Evolutionary conservation across 1,140 invertebrate species (phyloP), one percentile per base, ranked within the genome.

Genomic region (Xylocopa sonorina): DNA sequence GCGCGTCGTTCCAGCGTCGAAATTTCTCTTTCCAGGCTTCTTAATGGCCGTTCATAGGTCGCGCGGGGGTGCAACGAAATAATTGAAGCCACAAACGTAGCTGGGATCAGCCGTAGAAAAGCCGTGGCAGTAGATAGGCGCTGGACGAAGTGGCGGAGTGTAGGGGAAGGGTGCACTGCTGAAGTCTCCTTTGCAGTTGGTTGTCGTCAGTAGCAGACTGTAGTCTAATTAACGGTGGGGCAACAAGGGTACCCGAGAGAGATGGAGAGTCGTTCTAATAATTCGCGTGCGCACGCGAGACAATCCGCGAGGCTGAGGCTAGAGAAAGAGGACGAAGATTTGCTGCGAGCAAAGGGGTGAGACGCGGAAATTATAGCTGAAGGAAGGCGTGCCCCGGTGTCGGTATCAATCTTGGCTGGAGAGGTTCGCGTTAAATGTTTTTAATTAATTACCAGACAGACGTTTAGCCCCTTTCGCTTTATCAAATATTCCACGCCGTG

Each of bases 171-270:
- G 75, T 16, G 32, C 64, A 79, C 41, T 55, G 48, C 32, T 79
- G 75, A 85, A 84, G 82, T 87, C 89, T 89, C 85, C 87, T 89
- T 89, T 88, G 78, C 89, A 89, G 88, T 87, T 87, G 80, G 80
- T 83, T 89, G 87, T 90, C 88, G 88, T 87, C 89, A 87, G 84
- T 89, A 88, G 80, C 84, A 90, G 89, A 89, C 87, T 88, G 88
- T 89, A 89, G 81, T 89, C 89, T 90, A 90, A 90, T 90, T 90
- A 90, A 90, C 89, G 83, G 84, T 41, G 69, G 62, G 75, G 74
- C 86, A 84, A 86, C 87, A 90, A 90, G 88, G 62, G 81, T 72
- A 78, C 83, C 84, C 73, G 79, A 85, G 85, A 86, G 87, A 86
- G 87, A 89, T 60, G 82, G 79, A 89, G 84, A 84, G 85, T 80